These are phyloP conservation scores for Rhinella marina DNA, from an alignment of 2,797 vertebrate species.

Conservation along the genomic window DNA sequence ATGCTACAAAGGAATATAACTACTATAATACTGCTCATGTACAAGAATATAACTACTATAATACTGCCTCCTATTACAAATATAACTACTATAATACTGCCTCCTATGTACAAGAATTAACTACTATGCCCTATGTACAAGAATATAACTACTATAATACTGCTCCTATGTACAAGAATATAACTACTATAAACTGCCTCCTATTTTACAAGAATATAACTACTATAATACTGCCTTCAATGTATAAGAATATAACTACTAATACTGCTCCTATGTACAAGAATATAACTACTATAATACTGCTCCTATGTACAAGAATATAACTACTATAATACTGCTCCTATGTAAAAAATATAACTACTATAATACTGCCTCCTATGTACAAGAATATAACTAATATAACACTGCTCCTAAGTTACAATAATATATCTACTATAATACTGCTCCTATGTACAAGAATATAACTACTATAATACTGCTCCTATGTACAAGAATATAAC, in stretches of 20 bases:
- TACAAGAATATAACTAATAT: too few species aligned
- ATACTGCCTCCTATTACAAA: slow-evolving; percentile 7
- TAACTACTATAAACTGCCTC: slow-evolving; percentile 11
- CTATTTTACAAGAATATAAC: slow-evolving; percentile 1
- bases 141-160: slow-evolving; percentile 11
- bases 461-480: too few species aligned
- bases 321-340: neutral
- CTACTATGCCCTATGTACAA: slow-evolving; percentile 6
- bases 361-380: too few species aligned
- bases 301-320: neutral
- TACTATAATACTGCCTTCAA: neutral
- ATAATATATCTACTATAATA: too few species aligned
- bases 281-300: neutral
- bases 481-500: too few species aligned
- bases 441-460: too few species aligned
- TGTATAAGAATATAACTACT: slow-evolving; percentile 9
- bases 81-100: slow-evolving; percentile 8
- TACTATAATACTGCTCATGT: slow-evolving; percentile 3
- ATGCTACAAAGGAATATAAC: slow-evolving; percentile 6
- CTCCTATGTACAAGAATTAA: neutral
- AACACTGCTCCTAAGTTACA: neutral
- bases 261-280: neutral
- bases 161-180: slow-evolving; percentile 1
- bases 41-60: slow-evolving; percentile 15
- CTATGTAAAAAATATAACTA: too few species aligned